Base-by-base conservation (phyloP, 2,888 invertebrate species). In the Xanthorhoe designata region DNA sequence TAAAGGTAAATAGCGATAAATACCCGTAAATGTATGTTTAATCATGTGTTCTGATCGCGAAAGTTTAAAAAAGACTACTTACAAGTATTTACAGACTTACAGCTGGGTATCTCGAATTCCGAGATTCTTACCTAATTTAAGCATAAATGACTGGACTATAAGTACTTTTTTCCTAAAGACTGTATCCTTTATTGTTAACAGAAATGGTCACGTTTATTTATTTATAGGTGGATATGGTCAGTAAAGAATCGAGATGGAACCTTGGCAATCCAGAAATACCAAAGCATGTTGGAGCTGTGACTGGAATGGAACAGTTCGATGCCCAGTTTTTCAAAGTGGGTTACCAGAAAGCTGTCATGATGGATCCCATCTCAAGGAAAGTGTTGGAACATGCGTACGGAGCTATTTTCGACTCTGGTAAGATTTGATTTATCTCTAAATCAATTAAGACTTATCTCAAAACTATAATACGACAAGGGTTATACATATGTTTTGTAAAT, bases 371-470 rank as follows among this genome's bases (percentile, higher is more conserved):
- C 88, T 94, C 96, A 15, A 89, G 96, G 58, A 91, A 96, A 66
- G 83, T 97, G 45, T 88, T 97, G 69, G 97, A 96, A 81, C 94
- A 95, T 18, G 94, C 95, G 0, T 96, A 95, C 79, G 96, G 96
- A 81, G 96, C 96, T 35, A 94, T 96, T 47, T 92, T 96, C 57
- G 97, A 97, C 91, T 94, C 96, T 66, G 94, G 94, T 70, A 79
- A 75, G 67, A 5, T 2, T 6, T 45, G 6, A 38, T 13, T 8
- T 45, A 8, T n/a, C n/a, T n/a, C n/a, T n/a, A n/a, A n/a, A n/a
- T n/a, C n/a, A n/a, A n/a, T n/a, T n/a, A n/a, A n/a, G n/a, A n/a
- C n/a, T n/a, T n/a, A n/a, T n/a, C n/a, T n/a, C n/a, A n/a, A n/a
- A n/a, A n/a, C n/a, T n/a, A n/a, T n/a, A n/a, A n/a, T n/a, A n/a